A percentile compares a stretch with the other conserved stretches of the same genome.
Evolutionary conservation across 2,113 vertebrate species (phyloP).

Genomic region (Aptenodytes patagonicus): DNA sequence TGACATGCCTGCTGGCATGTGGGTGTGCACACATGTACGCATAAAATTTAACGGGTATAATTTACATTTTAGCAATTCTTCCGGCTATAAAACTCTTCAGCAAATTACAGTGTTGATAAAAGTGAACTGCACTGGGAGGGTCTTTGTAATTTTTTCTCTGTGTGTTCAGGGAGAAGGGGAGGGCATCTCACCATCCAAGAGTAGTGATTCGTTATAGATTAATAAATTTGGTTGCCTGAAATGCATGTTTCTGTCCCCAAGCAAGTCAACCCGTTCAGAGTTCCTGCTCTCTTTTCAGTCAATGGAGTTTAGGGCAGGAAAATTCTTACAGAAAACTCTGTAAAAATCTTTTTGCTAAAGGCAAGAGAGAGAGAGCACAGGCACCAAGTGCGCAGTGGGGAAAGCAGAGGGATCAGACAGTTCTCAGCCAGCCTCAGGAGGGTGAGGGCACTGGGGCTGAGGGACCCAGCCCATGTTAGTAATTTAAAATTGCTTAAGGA

Average conservation of each 20-base stretch:
- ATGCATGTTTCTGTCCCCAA: neutral
- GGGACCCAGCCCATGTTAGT: neutral
- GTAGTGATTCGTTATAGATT: neutral
- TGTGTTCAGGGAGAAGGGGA: neutral
- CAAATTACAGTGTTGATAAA: neutral
- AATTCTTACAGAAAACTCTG: neutral
- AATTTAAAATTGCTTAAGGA: neutral
- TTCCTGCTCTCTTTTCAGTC: neutral
- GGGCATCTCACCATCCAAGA: neutral
- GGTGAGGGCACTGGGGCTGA: neutral
- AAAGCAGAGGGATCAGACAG: neutral
- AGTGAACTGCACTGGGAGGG: neutral
- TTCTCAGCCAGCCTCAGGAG: neutral
- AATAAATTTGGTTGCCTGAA: neutral
- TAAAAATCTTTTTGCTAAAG: neutral
- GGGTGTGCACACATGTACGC: neutral
- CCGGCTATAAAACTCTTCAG: neutral
- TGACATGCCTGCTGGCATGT: neutral
- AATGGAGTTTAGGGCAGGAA: neutral
- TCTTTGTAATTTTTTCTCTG: neutral
- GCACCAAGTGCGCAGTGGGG: fast-evolving
- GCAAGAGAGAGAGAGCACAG: neutral
- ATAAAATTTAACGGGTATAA: neutral
- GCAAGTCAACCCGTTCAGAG: neutral
- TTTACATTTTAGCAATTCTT: neutral